Evolutionary conservation across 2,888 invertebrate genomes (phyloP).

Genomic region (Scelioninae gen. 1): DNA sequence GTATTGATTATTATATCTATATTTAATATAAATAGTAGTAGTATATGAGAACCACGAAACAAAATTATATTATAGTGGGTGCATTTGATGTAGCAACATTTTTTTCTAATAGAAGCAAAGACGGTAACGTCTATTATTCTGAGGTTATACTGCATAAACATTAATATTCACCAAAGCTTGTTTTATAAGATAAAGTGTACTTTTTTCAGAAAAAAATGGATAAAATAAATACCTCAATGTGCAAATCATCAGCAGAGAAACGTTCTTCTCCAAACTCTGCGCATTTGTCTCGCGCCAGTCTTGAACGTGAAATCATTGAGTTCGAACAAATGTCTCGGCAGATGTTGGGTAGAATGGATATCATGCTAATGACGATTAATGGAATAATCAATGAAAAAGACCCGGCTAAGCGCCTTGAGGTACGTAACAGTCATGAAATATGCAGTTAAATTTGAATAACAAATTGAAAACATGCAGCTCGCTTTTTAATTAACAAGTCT

Average conservation of each 20-base stretch:
- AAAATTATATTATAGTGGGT: too few relatives aligned
- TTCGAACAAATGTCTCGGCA: conserved; percentile 85
- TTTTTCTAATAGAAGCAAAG: too few relatives aligned
- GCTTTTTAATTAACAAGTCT: conserved; percentile 1
- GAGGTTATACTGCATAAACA: too few relatives aligned
- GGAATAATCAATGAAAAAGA: conserved; percentile 87
- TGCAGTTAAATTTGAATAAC: conserved; percentile 14
- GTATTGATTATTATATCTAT: too few relatives aligned
- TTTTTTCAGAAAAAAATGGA: conserved; percentile 74
- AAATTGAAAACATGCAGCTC: background rate
- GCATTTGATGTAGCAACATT: too few relatives aligned
- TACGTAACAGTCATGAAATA: conserved; percentile 74
- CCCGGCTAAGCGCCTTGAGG: conserved; percentile 88
- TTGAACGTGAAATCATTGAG: conserved; percentile 83
- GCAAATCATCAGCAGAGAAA: conserved; percentile 73
- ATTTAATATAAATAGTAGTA: too few relatives aligned
- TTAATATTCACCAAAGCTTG: too few relatives aligned
- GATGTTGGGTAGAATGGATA: conserved; percentile 86
- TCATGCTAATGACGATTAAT: conserved; percentile 86
- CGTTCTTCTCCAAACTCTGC: conserved; percentile 76
- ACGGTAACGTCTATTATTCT: too few relatives aligned
- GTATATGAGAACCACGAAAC: too few relatives aligned
- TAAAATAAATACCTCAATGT: conserved; percentile 68
- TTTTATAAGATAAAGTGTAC: background rate
- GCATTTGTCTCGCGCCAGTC: conserved; percentile 80